Evolutionary conservation across 2,797 vertebrate species (phyloP).

Genomic region (Vespertilio murinus): DNA sequence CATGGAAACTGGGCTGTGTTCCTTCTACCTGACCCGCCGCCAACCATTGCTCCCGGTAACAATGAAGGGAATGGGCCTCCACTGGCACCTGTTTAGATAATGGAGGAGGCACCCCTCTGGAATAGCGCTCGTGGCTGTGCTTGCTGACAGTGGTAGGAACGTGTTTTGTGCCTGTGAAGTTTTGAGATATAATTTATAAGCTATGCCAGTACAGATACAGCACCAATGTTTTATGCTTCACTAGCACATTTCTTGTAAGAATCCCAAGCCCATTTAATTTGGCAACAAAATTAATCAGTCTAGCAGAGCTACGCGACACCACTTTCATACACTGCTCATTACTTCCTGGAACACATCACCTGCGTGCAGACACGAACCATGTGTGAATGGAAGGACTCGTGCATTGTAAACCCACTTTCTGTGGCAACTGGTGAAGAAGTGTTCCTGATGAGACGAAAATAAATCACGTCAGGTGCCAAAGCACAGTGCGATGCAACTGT

Average conservation of each 20-base stretch:
- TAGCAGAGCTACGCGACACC: background rate
- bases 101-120: background rate
- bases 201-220: constrained; percentile 3
- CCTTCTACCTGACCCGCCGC: constrained; percentile 7
- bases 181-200: constrained; percentile 58
- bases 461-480: constrained; percentile 40
- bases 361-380: background rate
- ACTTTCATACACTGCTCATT: background rate
- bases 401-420: background rate
- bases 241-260: constrained; percentile 53
- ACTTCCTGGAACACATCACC: background rate
- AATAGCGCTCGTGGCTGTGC: constrained; percentile 36
- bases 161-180: constrained; percentile 54
- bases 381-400: background rate
- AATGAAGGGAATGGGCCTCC: background rate
- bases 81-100: constrained; percentile 42
- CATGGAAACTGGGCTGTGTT: background rate
- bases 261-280: constrained; percentile 13
- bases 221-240: constrained; percentile 62
- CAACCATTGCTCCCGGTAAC: background rate
- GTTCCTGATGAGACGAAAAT: constrained; percentile 19
- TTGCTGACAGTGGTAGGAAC: constrained; percentile 60
- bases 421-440: background rate
- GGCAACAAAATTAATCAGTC: constrained; percentile 36
- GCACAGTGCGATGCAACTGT: background rate